A percentile compares a stretch with the other conserved stretches of the same genome.
These are phyloP conservation scores for Drosophila vallismaia DNA, from an alignment of 2,888 invertebrate species.

Conservation along the genomic window DNA sequence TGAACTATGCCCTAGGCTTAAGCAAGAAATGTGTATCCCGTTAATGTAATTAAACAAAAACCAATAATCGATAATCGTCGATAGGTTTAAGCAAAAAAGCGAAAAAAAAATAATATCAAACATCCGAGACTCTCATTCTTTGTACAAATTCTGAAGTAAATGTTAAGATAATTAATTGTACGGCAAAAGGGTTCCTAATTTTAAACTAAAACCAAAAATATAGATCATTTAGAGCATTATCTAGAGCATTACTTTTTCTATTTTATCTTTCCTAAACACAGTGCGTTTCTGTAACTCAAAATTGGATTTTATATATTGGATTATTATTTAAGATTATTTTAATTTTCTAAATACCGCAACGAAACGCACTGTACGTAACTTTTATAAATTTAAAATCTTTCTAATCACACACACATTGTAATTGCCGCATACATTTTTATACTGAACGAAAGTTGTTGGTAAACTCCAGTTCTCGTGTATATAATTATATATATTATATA, in stretches of 20 bases:
- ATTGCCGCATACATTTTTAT: slow-evolving; percentile 39
- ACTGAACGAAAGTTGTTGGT: slow-evolving; percentile 30
- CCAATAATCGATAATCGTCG: slow-evolving; percentile 3
- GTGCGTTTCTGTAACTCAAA: slow-evolving; percentile 18
- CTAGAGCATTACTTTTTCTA: slow-evolving; percentile 18
- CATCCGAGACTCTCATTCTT: slow-evolving; percentile 43
- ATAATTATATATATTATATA: slow-evolving; percentile 23
- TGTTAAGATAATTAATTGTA: slow-evolving; percentile 62
- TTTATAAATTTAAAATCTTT: slow-evolving; percentile 8
- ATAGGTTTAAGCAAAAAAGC: slow-evolving; percentile 21
- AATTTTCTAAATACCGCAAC: neutral
- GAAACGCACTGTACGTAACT: slow-evolving; percentile 10
- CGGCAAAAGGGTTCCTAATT: slow-evolving; percentile 25
- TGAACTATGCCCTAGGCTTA: slow-evolving; percentile 36
- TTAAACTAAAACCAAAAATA: slow-evolving; percentile 16
- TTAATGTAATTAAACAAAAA: slow-evolving; percentile 26
- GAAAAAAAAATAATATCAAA: slow-evolving; percentile 12
- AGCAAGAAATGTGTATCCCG: slow-evolving; percentile 29
- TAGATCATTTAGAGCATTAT: slow-evolving; percentile 20
- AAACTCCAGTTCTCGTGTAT: slow-evolving; percentile 33
- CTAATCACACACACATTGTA: slow-evolving; percentile 34
- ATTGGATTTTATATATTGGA: neutral
- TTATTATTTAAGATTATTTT: neutral
- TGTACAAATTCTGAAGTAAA: slow-evolving; percentile 48
- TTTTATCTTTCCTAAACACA: neutral